Conservation (phyloP, 2,888 invertebrate species). For the Folsomia candida region DNA sequence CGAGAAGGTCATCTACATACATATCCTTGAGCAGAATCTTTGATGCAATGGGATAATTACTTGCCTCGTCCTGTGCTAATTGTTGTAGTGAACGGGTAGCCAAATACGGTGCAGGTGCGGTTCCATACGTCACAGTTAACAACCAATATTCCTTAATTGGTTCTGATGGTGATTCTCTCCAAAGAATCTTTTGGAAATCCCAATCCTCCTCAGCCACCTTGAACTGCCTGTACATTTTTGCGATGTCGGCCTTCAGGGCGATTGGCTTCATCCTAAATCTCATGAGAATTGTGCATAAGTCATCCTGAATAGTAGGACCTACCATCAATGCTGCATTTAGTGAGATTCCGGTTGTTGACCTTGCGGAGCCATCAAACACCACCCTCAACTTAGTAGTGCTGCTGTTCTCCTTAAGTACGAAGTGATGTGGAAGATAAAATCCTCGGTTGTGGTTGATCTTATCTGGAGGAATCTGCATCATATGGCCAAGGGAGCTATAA, state of each 20-base stretch:
- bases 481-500: not conserved
- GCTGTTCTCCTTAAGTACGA: conserved; percentile 30
- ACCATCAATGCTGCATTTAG: too few species aligned
- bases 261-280: conserved; percentile 49
- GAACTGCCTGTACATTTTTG: conserved; percentile 52
- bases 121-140: conserved; percentile 52
- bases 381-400: conserved; percentile 34
- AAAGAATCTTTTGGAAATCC: conserved; percentile 53
- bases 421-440: conserved; percentile 38
- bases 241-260: conserved; percentile 50
- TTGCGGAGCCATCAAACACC: too few species aligned
- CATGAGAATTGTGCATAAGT: conserved; percentile 47
- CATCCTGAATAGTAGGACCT: too few species aligned
- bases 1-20: conserved; percentile 51
- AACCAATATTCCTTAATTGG: conserved; percentile 39
- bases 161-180: conserved; percentile 48
- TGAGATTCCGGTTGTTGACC: too few species aligned
- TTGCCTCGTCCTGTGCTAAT: conserved; percentile 45
- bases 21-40: conserved; percentile 54
- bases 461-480: not conserved
- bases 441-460: not conserved
- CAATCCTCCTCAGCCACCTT: conserved; percentile 46
- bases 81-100: conserved; percentile 50
- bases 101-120: conserved; percentile 50
- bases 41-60: conserved; percentile 43